Conservation (phyloP, 2,888 invertebrate genomes). For the Acanthopleura granulata region DNA sequence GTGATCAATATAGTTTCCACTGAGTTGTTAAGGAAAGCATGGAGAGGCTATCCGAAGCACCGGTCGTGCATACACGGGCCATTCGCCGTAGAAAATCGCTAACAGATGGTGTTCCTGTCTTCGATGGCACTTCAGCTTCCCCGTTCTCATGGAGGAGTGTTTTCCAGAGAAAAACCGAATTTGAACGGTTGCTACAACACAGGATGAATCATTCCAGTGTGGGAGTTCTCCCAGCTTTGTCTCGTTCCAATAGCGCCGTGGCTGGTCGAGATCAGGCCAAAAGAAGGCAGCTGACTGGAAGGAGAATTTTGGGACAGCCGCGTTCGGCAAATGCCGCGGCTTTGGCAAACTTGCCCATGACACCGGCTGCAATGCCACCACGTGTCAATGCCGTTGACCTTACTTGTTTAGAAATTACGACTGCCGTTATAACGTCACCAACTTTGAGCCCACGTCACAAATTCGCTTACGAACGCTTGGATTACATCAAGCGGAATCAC, state of each 20-base stretch:
- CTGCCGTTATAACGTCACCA: not conserved
- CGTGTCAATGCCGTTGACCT: not conserved
- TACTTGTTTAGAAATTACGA: not conserved
- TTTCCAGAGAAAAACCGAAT: slow-evolving; percentile 2
- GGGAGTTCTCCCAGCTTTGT: not conserved
- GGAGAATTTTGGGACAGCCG: not conserved
- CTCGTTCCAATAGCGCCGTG: not conserved
- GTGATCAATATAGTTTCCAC: no score
- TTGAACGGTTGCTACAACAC: slow-evolving; percentile 1
- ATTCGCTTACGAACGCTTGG: not conserved
- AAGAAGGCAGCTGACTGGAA: not conserved
- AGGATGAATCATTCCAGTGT: not conserved
- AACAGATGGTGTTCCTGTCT: not conserved
- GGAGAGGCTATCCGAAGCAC: slow-evolving; percentile 9
- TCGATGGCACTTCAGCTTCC: not conserved
- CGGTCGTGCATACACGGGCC: not conserved
- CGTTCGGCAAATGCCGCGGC: not conserved
- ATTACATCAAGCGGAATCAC: not conserved
- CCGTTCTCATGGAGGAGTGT: not conserved
- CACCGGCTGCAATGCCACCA: not conserved
- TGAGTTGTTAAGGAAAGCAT: not conserved
- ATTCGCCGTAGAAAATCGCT: not conserved
- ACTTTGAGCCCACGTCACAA: not conserved
- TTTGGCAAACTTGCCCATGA: not conserved
- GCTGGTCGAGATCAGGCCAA: not conserved